Percentiles rank a stretch among this genome's conserved stretches.
Evolutionary conservation across 2,888 invertebrate genomes (phyloP).

Genomic region (Atherix ibis): DNA sequence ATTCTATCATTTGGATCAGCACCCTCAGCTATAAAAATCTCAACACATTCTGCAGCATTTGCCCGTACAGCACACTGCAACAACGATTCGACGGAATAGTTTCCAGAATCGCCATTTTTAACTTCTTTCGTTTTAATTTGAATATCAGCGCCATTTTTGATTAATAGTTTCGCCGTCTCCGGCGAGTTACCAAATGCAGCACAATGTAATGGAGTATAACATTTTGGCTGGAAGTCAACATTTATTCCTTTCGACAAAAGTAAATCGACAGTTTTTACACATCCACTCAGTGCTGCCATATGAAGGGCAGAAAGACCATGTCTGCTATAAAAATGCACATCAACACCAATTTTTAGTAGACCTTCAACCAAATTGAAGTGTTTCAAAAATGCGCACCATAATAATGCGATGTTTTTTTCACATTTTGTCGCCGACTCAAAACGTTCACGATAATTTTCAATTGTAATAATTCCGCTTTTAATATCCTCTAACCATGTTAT

Average conservation of each 20-base stretch:
- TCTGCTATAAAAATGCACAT: slow-evolving; percentile 52
- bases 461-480: slow-evolving; percentile 47
- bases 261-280: slow-evolving; percentile 49
- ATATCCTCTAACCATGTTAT: slow-evolving; percentile 55
- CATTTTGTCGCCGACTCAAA: slow-evolving; percentile 43
- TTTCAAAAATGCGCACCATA: slow-evolving; percentile 61
- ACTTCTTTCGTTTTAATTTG: slow-evolving; percentile 46
- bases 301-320: slow-evolving; percentile 61
- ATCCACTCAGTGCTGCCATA: slow-evolving; percentile 64
- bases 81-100: slow-evolving; percentile 60
- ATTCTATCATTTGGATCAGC: slow-evolving; percentile 61
- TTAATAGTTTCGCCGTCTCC: slow-evolving; percentile 61
- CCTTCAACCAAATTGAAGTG: slow-evolving; percentile 47
- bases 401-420: slow-evolving; percentile 53
- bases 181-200: slow-evolving; percentile 78
- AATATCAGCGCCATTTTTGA: slow-evolving; percentile 54
- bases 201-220: slow-evolving; percentile 73
- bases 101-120: too few relatives aligned
- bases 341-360: slow-evolving; percentile 50
- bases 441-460: slow-evolving; percentile 38
- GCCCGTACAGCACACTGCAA: slow-evolving; percentile 75
- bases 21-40: slow-evolving; percentile 57
- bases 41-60: slow-evolving; percentile 65
- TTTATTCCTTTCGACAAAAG: slow-evolving; percentile 52
- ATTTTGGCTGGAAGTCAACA: slow-evolving; percentile 51